Evolutionary conservation across 2,888 invertebrate species (phyloP).

Genomic region (Dynastes hyllus): DNA sequence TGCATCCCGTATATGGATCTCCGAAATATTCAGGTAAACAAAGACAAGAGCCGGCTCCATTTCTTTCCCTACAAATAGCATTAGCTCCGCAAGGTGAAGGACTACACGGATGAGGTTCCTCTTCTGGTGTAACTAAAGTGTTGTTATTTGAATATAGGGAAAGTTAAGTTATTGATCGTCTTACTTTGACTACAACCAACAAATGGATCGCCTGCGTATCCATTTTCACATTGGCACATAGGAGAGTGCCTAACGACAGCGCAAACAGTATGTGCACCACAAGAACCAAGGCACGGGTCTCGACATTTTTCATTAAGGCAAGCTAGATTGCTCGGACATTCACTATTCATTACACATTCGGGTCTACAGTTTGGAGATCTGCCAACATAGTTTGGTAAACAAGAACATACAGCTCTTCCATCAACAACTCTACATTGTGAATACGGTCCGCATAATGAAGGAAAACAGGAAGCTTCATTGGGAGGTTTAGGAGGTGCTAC

Average conservation of each 20-base stretch:
- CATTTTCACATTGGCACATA: slow-evolving; percentile 85
- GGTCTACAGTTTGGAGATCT: slow-evolving; percentile 90
- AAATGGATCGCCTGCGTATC: slow-evolving; percentile 90
- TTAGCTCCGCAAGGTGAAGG: slow-evolving; percentile 92
- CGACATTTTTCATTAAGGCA: slow-evolving; percentile 87
- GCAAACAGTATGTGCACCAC: slow-evolving; percentile 86
- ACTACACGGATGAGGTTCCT: slow-evolving; percentile 85
- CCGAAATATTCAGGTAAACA: slow-evolving; percentile 89
- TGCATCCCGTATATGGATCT: slow-evolving; percentile 89
- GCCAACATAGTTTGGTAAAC: slow-evolving; percentile 85
- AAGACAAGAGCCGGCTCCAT: slow-evolving; percentile 87
- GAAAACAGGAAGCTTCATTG: slow-evolving; percentile 82
- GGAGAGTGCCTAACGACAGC: slow-evolving; percentile 89
- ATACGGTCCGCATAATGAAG: slow-evolving; percentile 89
- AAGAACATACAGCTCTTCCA: slow-evolving; percentile 86
- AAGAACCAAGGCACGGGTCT: slow-evolving; percentile 90
- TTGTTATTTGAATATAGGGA: slow-evolving; percentile 71
- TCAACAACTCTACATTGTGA: slow-evolving; percentile 87
- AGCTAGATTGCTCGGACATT: slow-evolving; percentile 88
- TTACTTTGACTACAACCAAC: slow-evolving; percentile 75
- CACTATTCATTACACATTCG: slow-evolving; percentile 88
- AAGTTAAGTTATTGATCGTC: neutral
- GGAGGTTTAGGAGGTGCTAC: slow-evolving; percentile 70
- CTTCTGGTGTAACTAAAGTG: slow-evolving; percentile 69
- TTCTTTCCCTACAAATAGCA: slow-evolving; percentile 86